These are phyloP conservation scores for Scaptomyza caliginosa DNA, from an alignment of 2,888 invertebrate species.

Conservation along the genomic window DNA sequence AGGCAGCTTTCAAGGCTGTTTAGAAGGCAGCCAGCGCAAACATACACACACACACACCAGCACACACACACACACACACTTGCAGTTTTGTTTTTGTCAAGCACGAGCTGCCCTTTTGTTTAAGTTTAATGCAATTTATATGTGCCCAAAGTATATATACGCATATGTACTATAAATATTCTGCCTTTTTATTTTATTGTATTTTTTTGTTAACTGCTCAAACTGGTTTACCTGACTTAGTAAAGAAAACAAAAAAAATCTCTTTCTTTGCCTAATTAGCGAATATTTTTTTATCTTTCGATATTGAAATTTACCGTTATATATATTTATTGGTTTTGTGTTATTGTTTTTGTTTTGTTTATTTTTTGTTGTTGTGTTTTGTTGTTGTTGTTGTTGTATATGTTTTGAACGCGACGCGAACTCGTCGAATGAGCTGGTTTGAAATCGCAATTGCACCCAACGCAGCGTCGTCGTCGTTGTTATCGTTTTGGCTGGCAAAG, in stretches of 20 bases:
- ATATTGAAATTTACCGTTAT: slow-evolving; percentile 45
- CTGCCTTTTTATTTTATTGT: slow-evolving; percentile 12
- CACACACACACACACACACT: slow-evolving; percentile 34
- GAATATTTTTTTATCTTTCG: slow-evolving; percentile 20
- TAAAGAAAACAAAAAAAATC: slow-evolving; percentile 4
- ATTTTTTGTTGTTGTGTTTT: slow-evolving; percentile 21
- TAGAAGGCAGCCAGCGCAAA: slow-evolving; percentile 67
- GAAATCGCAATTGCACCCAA: slow-evolving; percentile 61
- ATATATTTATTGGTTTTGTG: slow-evolving; percentile 28
- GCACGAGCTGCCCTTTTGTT: slow-evolving; percentile 67
- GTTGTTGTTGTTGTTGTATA: slow-evolving; percentile 11
- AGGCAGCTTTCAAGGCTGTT: slow-evolving; percentile 79
- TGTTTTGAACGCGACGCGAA: slow-evolving; percentile 58
- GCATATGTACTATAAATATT: slow-evolving; percentile 12
- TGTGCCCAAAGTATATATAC: slow-evolving; percentile 4
- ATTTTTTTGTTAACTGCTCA: slow-evolving; percentile 35
- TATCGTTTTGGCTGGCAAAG: slow-evolving; percentile 78
- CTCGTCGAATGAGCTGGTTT: slow-evolving; percentile 51
- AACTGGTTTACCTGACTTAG: slow-evolving; percentile 27
- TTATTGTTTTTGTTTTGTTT: slow-evolving; percentile 12
- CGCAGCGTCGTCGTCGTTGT: slow-evolving; percentile 73
- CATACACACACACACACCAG: slow-evolving; percentile 29
- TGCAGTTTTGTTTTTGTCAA: slow-evolving; percentile 59
- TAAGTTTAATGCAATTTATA: slow-evolving; percentile 49
- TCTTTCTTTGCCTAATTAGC: slow-evolving; percentile 55